A percentile compares a stretch with the other conserved stretches of the same genome.
phyloP scores from a whole-genome alignment of 2,888 invertebrate genomes.

The Mamestra brassicae region DNA sequence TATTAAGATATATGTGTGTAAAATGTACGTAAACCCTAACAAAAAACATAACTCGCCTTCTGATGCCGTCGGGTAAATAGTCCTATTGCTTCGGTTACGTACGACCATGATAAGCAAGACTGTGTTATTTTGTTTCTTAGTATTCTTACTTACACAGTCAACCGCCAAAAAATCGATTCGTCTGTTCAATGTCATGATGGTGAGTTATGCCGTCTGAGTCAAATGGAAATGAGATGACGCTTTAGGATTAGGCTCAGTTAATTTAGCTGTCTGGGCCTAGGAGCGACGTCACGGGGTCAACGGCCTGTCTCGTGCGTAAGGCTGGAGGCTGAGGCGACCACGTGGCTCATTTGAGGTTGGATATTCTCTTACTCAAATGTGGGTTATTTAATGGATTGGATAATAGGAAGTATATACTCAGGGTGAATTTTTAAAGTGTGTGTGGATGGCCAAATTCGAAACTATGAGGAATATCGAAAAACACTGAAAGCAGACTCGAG shows the following conservation, averaged over 20 bases:
- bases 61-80: neutral
- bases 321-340: neutral
- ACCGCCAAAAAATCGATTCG: constrained; percentile 21
- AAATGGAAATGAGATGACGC: constrained; percentile 43
- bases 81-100: neutral
- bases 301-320: constrained; percentile 24
- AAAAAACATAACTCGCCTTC: too few relatives aligned
- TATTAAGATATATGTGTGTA: too few relatives aligned
- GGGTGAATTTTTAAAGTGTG: too few relatives aligned
- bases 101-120: neutral
- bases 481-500: too few relatives aligned
- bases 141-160: neutral
- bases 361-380: neutral
- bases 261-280: constrained; percentile 37
- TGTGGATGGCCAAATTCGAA: too few relatives aligned
- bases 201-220: constrained; percentile 32
- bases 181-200: constrained; percentile 23
- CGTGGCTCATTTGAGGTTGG: constrained; percentile 10
- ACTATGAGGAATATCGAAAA: too few relatives aligned
- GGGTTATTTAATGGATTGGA: neutral
- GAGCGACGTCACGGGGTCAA: constrained; percentile 22
- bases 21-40: too few relatives aligned
- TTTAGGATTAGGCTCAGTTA: constrained; percentile 40
- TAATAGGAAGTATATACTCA: too few relatives aligned
- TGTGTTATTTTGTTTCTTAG: neutral